Evolutionary conservation across 2,113 vertebrate species (phyloP).

Genomic region (Heptranchias perlo): DNA sequence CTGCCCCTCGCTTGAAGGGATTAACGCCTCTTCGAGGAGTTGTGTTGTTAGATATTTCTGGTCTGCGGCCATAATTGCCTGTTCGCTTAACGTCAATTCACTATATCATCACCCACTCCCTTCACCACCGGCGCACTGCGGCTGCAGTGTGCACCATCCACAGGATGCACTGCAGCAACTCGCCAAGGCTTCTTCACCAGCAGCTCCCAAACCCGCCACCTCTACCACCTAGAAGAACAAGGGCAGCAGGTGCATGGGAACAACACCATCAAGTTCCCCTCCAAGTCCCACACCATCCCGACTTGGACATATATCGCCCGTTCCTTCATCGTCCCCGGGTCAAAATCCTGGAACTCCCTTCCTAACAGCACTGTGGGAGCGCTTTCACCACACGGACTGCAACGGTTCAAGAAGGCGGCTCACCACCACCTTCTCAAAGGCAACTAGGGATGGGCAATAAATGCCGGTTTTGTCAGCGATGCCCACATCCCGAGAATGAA

Average conservation of each 20-base stretch:
- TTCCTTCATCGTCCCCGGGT: neutral
- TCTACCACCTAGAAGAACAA: too few relatives aligned
- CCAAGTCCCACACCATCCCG: neutral
- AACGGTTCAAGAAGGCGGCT: neutral
- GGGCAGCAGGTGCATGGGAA: neutral
- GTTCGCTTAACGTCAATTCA: neutral
- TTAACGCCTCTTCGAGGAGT: neutral
- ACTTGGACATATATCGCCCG: neutral
- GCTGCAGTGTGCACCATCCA: too few relatives aligned
- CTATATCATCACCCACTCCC: too few relatives aligned
- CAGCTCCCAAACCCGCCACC: too few relatives aligned
- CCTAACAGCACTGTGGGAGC: neutral
- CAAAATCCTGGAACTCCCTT: neutral
- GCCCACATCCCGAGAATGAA: neutral
- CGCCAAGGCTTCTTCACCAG: too few relatives aligned
- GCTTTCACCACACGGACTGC: neutral
- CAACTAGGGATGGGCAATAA: neutral
- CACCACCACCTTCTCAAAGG: neutral
- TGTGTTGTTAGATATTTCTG: too few relatives aligned
- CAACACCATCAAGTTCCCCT: neutral
- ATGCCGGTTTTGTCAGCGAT: neutral
- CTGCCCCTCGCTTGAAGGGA: neutral
- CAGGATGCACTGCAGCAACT: too few relatives aligned
- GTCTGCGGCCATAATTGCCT: neutral
- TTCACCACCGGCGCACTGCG: too few relatives aligned